These are phyloP conservation scores for Falco concolor DNA, from an alignment of 2,797 vertebrate genomes.

Conservation along the genomic window DNA sequence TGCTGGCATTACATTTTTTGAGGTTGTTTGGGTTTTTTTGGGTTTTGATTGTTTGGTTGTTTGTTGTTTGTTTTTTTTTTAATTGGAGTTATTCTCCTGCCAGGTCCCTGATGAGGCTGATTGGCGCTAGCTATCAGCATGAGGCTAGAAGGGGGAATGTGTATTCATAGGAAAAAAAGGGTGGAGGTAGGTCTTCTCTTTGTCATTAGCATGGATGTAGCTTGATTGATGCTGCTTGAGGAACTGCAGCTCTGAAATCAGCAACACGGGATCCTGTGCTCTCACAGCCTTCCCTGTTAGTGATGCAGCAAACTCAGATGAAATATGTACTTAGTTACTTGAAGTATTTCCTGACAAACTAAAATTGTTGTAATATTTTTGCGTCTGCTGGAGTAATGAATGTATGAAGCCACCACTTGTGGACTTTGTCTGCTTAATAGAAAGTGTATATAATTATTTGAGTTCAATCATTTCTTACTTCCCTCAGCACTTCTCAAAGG, in stretches of 20 bases:
- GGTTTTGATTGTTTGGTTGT: too few species aligned
- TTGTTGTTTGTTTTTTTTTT: not conserved
- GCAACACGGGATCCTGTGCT: rapidly evolving
- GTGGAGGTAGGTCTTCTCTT: not conserved
- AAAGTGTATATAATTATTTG: not conserved
- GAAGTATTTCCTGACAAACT: slow-evolving; percentile 1
- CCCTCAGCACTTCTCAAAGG: not conserved
- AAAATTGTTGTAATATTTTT: not conserved
- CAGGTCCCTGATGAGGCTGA: not conserved
- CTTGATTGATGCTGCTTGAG: not conserved
- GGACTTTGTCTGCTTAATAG: not conserved
- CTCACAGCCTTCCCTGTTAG: not conserved
- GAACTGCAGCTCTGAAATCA: not conserved
- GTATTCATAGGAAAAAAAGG: rapidly evolving
- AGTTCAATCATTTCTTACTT: not conserved
- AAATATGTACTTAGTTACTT: not conserved
- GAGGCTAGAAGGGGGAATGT: not conserved
- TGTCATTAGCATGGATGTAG: not conserved
- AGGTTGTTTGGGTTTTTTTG: too few species aligned
- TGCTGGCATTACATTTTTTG: not conserved
- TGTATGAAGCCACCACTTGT: not conserved
- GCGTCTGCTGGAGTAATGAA: not conserved
- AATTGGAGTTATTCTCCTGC: not conserved
- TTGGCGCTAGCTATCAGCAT: not conserved
- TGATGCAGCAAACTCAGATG: not conserved